Evolutionary conservation across 2,888 invertebrate species (phyloP), one percentile per base, ranked within the genome.

Genomic region (Octonoba sinensis): DNA sequence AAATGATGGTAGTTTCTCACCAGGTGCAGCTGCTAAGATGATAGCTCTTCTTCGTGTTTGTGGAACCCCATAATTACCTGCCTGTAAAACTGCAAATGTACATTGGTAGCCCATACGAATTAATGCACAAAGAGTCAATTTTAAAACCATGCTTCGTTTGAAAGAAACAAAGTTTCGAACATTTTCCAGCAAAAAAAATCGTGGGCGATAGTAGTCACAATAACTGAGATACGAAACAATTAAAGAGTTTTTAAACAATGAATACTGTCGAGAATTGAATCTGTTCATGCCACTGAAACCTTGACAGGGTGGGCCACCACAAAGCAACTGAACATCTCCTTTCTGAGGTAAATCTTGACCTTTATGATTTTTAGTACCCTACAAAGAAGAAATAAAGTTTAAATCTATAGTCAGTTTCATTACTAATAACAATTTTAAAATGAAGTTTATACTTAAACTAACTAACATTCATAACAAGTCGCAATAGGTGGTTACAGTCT

Each of bases 271-370:
- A 0, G 93, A 93, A 88, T 94, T 95, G 88, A 95, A 96, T 70
- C 95, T 90, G 88, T 96, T 96, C 95, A 95, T 95, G 51, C 94
- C 94, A 62, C 94, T 94, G 89, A 95, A 96, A 3, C 95, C 95
- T 88, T 96, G 95, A 87, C 95, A 96, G 0, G 95, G 95, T 0
- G 95, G 95, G 0, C 95, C 95, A 13, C 95, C 96, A 87, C 94
- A 94, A 46, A 96, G 88, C 79, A 96, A 88, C 86, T 96, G 95
- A 0, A 96, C 95, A 82, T 95, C 93, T 0, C 95, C 95, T 87
- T 92, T 93, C 87, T 90, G 89, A 0, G 95, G 95, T 57, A 95
- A 89, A 13, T 89, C 89, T 86, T 89, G 89, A 1, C 89, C 89
- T 6, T 86, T 86, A 36, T 83, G 83, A 83, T 88, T 87, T n/a